Evolutionary conservation across 2,888 invertebrate species (phyloP).

Genomic region (Agrochola macilenta): DNA sequence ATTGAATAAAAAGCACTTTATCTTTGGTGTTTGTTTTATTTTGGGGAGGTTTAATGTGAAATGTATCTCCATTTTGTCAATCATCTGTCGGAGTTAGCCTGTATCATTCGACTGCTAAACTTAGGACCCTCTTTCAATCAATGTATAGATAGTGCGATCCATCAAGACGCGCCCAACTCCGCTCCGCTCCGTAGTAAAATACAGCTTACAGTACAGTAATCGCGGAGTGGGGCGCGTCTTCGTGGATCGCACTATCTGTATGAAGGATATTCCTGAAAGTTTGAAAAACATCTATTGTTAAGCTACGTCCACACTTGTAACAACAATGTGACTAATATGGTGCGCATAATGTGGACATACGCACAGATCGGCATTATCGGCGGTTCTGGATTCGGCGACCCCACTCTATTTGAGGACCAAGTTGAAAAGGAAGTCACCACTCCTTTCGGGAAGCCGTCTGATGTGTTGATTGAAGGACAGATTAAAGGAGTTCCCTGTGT

Average conservation of each 20-base stretch:
- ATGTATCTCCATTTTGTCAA: neutral
- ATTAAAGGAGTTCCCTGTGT: slow-evolving; percentile 95
- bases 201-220: no score
- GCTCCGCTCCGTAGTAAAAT: no score
- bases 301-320: no score
- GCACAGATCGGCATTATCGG: slow-evolving; percentile 98
- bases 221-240: no score
- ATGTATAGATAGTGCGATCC: no score
- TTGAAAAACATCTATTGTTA: no score
- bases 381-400: slow-evolving; percentile 98
- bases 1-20: slow-evolving; percentile 88
- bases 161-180: no score
- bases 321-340: neutral
- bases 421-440: slow-evolving; percentile 92
- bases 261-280: no score
- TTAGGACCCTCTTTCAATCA: no score
- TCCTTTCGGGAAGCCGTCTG: slow-evolving; percentile 96
- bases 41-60: neutral
- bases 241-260: no score
- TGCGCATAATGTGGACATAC: neutral
- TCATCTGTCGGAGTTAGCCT: no score
- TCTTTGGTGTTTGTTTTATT: slow-evolving; percentile 78
- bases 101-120: no score
- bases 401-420: slow-evolving; percentile 94
- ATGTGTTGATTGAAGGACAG: slow-evolving; percentile 94